These are phyloP conservation scores for Acestrorhynchus altus DNA, from an alignment of 2,797 vertebrate species.

Conservation along the genomic window DNA sequence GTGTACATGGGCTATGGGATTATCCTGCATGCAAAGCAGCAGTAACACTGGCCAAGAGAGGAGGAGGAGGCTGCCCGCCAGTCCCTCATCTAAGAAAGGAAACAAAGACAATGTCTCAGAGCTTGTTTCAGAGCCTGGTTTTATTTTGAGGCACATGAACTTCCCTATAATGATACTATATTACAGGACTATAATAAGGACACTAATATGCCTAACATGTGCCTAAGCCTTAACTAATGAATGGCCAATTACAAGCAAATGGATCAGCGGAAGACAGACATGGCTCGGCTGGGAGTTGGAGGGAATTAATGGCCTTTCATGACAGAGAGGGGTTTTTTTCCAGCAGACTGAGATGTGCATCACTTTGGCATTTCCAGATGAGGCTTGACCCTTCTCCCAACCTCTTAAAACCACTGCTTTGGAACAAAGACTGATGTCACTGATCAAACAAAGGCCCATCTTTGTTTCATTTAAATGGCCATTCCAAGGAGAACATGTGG, in stretches of 20 bases:
- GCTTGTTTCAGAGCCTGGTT: too few relatives aligned
- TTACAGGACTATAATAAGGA: neutral
- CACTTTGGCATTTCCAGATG: conserved; percentile 60
- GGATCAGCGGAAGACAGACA: neutral
- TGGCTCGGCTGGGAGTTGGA: neutral
- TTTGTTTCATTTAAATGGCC: conserved; percentile 56
- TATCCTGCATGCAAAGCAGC: conserved; percentile 56
- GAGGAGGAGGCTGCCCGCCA: conserved; percentile 23
- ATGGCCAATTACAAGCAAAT: neutral
- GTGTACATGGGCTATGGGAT: conserved; percentile 66
- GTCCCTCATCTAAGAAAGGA: conserved; percentile 72
- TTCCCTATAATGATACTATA: too few relatives aligned
- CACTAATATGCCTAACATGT: conserved; percentile 1
- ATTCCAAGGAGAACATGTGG: conserved; percentile 19
- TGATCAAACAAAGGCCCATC: conserved; percentile 51
- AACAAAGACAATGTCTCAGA: conserved; percentile 34
- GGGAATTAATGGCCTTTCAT: conserved; percentile 30
- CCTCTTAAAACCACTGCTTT: conserved; percentile 54
- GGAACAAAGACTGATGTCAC: conserved; percentile 65
- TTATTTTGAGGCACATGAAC: neutral
- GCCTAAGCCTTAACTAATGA: neutral
- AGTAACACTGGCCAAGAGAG: conserved; percentile 63
- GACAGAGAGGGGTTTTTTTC: conserved; percentile 42
- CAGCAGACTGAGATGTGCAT: conserved; percentile 42
- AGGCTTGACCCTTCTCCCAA: conserved; percentile 50